A percentile compares a stretch with the other conserved stretches of the same genome.
Conservation (phyloP, 2,113 vertebrate species). For the Acrocephalus arundinaceus region DNA sequence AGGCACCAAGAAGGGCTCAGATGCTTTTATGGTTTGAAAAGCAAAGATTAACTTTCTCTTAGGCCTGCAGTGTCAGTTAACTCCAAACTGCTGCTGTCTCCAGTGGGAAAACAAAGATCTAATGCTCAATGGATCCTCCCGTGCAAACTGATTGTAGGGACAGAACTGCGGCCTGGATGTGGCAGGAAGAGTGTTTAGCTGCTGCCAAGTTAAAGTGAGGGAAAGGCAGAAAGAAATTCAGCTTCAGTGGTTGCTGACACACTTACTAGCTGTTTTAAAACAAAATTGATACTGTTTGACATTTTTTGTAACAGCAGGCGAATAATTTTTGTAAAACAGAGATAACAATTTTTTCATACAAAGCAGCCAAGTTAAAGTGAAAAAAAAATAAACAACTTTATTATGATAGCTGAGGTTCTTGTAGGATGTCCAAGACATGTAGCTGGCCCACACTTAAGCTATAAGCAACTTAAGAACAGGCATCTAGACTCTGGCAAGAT, state of each 20-base stretch:
- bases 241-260: neutral
- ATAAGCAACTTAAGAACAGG: neutral
- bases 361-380: neutral
- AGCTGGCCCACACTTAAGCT: neutral
- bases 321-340: neutral
- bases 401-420: neutral
- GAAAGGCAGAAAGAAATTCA: neutral
- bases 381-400: neutral
- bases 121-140: neutral
- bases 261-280: neutral
- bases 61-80: fast-evolving
- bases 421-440: neutral
- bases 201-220: neutral
- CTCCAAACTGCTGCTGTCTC: neutral
- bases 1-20: neutral
- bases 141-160: neutral
- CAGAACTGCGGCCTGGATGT: neutral
- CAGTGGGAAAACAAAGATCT: neutral
- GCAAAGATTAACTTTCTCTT: neutral
- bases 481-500: neutral
- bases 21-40: neutral
- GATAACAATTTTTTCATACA: neutral
- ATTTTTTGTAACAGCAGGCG: neutral
- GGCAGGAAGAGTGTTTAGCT: neutral
- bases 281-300: neutral